These are phyloP conservation scores for Euplexia lucipara DNA, from an alignment of 2,888 invertebrate species.

Conservation along the genomic window DNA sequence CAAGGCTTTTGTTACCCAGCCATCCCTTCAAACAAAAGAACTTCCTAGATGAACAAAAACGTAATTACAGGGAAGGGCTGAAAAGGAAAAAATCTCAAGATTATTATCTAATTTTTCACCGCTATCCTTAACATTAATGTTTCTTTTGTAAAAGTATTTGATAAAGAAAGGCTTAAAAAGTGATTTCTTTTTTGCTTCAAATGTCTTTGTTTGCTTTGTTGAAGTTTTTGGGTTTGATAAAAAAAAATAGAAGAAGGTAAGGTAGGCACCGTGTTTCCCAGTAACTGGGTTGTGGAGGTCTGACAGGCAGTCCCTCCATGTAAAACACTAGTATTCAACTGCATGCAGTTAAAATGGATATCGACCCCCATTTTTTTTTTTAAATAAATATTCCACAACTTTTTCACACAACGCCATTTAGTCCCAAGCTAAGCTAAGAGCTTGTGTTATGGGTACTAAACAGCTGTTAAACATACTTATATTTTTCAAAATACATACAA, in stretches of 20 bases:
- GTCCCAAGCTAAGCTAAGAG: no score
- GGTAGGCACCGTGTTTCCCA: no score
- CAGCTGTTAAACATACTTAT: no score
- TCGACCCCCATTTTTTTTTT: no score
- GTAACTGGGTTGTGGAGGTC: no score
- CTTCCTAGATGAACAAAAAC: slow-evolving; percentile 83
- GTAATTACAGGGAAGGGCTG: slow-evolving; percentile 84
- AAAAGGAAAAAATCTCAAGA: slow-evolving; percentile 76
- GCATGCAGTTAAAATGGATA: no score
- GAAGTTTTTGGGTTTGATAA: slow-evolving; percentile 35
- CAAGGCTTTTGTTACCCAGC: slow-evolving; percentile 83
- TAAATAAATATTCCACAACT: no score
- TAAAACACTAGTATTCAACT: no score
- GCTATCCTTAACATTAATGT: slow-evolving; percentile 62
- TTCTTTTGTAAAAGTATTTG: slow-evolving; percentile 64
- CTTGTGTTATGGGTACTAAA: no score
- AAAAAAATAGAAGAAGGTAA: background rate
- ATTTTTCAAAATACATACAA: no score
- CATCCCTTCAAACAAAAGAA: slow-evolving; percentile 84
- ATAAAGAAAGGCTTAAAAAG: slow-evolving; percentile 58
- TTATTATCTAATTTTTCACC: slow-evolving; percentile 77
- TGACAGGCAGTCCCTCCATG: no score
- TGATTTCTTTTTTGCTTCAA: slow-evolving; percentile 40
- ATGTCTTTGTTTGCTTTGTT: slow-evolving; percentile 42
- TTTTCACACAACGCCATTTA: no score